Percentiles rank a stretch among this genome's conserved stretches.
Evolutionary conservation across 2,888 invertebrate genomes (phyloP).

Genomic region (Leptopilina syphax): DNA sequence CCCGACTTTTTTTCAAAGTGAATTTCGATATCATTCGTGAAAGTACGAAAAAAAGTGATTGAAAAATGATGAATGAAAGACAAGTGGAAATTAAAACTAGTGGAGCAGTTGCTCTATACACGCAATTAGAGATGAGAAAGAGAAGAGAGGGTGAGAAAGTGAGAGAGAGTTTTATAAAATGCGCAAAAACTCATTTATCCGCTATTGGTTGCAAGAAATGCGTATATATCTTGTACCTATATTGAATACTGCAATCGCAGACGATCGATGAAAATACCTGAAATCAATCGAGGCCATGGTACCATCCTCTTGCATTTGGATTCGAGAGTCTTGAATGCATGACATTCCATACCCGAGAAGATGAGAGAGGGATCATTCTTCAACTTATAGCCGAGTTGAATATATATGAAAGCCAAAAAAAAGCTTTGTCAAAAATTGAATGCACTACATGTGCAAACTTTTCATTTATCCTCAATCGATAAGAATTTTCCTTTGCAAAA

Average conservation of each 20-base stretch:
- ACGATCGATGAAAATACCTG: conserved; percentile 53
- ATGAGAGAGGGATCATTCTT: conserved; percentile 47
- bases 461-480: neutral
- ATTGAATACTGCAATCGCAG: conserved; percentile 48
- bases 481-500: neutral
- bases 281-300: conserved; percentile 51
- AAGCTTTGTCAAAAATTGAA: conserved; percentile 38
- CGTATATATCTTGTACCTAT: conserved; percentile 28
- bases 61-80: neutral
- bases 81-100: neutral
- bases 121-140: neutral
- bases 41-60: neutral
- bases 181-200: conserved; percentile 25
- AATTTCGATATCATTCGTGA: neutral
- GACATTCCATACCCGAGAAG: conserved; percentile 50
- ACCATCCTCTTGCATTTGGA: conserved; percentile 41
- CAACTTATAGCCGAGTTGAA: neutral
- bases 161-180: neutral
- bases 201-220: conserved; percentile 26
- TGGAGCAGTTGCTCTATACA: neutral
- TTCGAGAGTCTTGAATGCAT: conserved; percentile 45
- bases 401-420: conserved; percentile 30
- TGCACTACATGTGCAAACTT: conserved; percentile 7
- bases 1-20: neutral
- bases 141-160: neutral